These are phyloP conservation scores for Siniperca knerii DNA, from an alignment of 2,113 vertebrate species.

Conservation along the genomic window DNA sequence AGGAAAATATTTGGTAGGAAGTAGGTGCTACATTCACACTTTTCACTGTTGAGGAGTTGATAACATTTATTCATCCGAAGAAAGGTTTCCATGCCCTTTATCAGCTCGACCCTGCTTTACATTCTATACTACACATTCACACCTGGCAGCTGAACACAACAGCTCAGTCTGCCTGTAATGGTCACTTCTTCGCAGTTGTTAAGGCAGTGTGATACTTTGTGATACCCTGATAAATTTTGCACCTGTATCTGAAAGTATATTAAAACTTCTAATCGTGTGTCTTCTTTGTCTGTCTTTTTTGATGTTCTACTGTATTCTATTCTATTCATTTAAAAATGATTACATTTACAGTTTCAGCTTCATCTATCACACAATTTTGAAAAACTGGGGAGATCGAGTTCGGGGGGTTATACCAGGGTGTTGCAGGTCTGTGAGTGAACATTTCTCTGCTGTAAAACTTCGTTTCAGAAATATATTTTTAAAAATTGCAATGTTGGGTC, in stretches of 20 bases:
- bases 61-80: slow-evolving; percentile 35
- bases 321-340: background rate
- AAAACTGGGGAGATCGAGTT: background rate
- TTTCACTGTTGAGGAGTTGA: slow-evolving; percentile 29
- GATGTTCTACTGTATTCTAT: no score
- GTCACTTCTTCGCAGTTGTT: slow-evolving; percentile 19
- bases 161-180: slow-evolving; percentile 30
- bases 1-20: slow-evolving; percentile 21
- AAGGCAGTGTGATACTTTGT: background rate
- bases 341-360: background rate
- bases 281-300: background rate
- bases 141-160: slow-evolving; percentile 35
- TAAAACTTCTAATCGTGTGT: background rate
- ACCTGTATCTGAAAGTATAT: background rate
- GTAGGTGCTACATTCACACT: slow-evolving; percentile 11
- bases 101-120: slow-evolving; percentile 13
- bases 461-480: background rate
- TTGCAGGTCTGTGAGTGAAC: background rate
- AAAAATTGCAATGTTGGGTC: background rate
- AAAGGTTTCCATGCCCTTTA: slow-evolving; percentile 25
- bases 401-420: background rate
- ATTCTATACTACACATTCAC: slow-evolving; percentile 24
- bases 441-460: background rate
- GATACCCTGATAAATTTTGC: background rate
- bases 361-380: background rate